Percentiles rank a stretch among this genome's conserved stretches.
Conservation (phyloP, 2,888 invertebrate genomes). For the Protophormia terraenovae region DNA sequence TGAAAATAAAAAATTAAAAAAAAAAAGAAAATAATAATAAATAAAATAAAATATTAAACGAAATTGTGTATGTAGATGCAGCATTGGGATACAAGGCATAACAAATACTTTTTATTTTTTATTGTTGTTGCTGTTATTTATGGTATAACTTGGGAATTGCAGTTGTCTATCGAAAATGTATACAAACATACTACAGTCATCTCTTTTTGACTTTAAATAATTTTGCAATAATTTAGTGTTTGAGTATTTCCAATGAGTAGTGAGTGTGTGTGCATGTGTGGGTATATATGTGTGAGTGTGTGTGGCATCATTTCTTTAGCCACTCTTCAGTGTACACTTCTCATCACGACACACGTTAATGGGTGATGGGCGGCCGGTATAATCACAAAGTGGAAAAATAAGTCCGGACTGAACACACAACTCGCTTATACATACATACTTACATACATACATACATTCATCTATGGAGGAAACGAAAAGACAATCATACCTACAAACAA, state of each 20-base stretch:
- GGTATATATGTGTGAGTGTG: constrained; percentile 11
- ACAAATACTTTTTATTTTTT: constrained; percentile 34
- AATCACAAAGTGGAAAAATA: constrained; percentile 47
- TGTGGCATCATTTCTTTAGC: constrained; percentile 49
- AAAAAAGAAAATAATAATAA: constrained; percentile 26
- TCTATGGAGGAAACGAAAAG: constrained; percentile 32
- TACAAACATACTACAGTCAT: constrained; percentile 53
- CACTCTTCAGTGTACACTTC: neutral
- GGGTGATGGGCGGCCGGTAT: constrained; percentile 18
- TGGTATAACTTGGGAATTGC: constrained; percentile 60
- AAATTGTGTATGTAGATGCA: constrained; percentile 5
- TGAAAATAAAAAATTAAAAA: constrained; percentile 26
- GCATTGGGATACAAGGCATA: constrained; percentile 20
- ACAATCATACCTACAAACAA: constrained; percentile 36
- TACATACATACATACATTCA: constrained; percentile 4
- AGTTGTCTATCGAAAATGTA: constrained; percentile 19
- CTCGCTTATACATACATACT: neutral
- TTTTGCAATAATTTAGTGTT: constrained; percentile 64
- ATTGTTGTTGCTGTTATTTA: constrained; percentile 31
- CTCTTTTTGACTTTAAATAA: constrained; percentile 68
- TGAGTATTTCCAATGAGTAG: too few species aligned
- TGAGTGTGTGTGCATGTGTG: too few species aligned
- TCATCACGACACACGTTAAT: constrained; percentile 8
- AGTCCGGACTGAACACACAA: constrained; percentile 23
- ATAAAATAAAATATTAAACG: constrained; percentile 42